A percentile compares a stretch with the other conserved stretches of the same genome.
phyloP scores from a whole-genome alignment of 1,140 invertebrate genomes.

The Procambarus clarkii region DNA sequence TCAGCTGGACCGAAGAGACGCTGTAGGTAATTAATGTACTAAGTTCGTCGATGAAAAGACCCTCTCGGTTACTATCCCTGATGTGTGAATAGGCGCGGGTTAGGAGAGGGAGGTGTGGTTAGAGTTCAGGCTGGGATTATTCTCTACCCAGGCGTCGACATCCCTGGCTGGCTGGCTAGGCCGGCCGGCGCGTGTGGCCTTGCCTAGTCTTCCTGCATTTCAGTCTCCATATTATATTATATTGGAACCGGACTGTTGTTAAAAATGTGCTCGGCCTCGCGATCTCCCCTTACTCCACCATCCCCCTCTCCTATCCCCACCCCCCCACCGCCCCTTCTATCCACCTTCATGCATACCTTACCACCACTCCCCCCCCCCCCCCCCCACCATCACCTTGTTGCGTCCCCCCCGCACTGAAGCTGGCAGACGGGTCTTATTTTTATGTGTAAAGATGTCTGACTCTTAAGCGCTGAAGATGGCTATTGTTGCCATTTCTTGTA shows the following conservation, averaged over 20 bases:
- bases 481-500: neutral
- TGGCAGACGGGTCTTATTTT: conserved; percentile 8
- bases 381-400: neutral
- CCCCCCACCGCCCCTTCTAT: neutral
- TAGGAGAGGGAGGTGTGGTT: neutral
- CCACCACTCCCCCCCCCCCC: neutral
- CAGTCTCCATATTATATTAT: conserved; percentile 33
- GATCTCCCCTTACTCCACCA: neutral
- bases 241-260: conserved; percentile 40
- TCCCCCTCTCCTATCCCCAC: neutral
- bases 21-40: no score
- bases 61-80: no score
- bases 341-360: neutral
- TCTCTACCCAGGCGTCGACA: conserved; percentile 30
- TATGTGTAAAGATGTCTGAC: neutral
- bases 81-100: neutral
- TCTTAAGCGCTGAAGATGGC: neutral
- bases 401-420: neutral
- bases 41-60: no score
- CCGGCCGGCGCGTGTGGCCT: neutral
- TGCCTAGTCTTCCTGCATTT: conserved; percentile 30
- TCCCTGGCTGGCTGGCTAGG: neutral
- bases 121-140: conserved; percentile 10
- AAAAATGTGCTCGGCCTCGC: conserved; percentile 20
- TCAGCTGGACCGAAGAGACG: neutral